Evolutionary conservation across 2,888 invertebrate species (phyloP), one percentile per base, ranked within the genome.

Genomic region (Petrophora chlorosata): DNA sequence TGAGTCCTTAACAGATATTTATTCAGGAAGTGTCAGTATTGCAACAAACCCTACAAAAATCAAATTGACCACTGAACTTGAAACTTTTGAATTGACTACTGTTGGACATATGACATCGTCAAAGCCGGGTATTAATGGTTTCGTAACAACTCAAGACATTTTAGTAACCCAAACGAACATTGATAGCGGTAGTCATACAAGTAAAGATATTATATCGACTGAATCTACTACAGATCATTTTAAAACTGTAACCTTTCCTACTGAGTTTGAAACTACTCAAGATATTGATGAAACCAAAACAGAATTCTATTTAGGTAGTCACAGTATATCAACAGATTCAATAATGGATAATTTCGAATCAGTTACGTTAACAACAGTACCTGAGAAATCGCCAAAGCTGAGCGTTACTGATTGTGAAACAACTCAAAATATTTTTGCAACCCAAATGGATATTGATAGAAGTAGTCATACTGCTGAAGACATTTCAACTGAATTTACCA

Each of bases 401-500:
- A 5, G n/a, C 16, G 14, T 14, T 38, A 30, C 19, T 41, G 25
- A 29, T 10, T 35, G 5, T 15, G 36, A 29, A 36, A 50, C 28
- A 14, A 42, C 17, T 14, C 7, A 23, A 30, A 8, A 3, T 12
- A 10, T 14, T 13, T 9, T 17, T 14, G 19, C 9, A 14, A 28
- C 26, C 14, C 29, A 35, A 29, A 29, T 10, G 1, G 2, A 16
- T 22, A 15, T n/a, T n/a, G 14, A 16, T 28, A 19, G 5, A 2
- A 4, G 8, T 16, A 33, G 5, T 17, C 13, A 34, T 8, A 15
- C 19, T n/a, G n/a, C n/a, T n/a, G n/a, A n/a, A n/a, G 7, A 10
- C 5, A 15, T 8, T 16, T 10, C 14, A n/a, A n/a, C 23, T 2
- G 9, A 42, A 41, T 26, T 7, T 29, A 35, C 29, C 0, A 22